Evolutionary conservation across 2,113 vertebrate genomes (phyloP).

Genomic region (Myodes glareolus): DNA sequence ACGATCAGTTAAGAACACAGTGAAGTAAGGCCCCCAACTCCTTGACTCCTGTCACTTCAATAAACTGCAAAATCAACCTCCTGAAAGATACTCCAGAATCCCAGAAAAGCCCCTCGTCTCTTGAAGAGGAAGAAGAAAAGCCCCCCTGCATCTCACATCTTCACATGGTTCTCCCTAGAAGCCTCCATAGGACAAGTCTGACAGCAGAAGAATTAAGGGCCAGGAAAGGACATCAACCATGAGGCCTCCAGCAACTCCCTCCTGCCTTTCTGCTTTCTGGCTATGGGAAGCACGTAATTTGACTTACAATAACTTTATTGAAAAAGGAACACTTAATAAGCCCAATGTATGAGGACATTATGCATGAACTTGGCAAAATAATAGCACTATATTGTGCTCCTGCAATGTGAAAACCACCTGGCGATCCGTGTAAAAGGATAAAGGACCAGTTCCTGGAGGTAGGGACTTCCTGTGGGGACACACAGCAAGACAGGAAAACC

Average conservation of each 20-base stretch:
- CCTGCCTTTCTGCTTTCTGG: not conserved
- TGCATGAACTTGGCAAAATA: conserved; percentile 19
- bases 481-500: conserved; percentile 11
- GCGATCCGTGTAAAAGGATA: not conserved
- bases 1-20: not conserved
- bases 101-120: not conserved
- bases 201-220: not conserved
- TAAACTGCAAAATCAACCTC: conserved; percentile 26
- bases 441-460: conserved; percentile 4
- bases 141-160: not conserved
- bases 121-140: not conserved
- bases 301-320: not conserved
- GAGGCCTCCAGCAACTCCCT: not conserved
- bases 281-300: not conserved
- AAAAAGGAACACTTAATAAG: conserved; percentile 24
- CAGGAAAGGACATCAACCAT: not conserved
- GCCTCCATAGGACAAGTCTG: not conserved
- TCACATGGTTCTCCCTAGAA: not conserved
- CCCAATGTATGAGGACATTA: not conserved
- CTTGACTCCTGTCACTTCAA: conserved; percentile 1
- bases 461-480: not conserved
- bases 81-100: not conserved
- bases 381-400: not conserved
- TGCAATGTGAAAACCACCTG: conserved; percentile 2
- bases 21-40: not conserved